Evolutionary conservation across 2,888 invertebrate species (phyloP).

Genomic region (Abrostola tripartita): DNA sequence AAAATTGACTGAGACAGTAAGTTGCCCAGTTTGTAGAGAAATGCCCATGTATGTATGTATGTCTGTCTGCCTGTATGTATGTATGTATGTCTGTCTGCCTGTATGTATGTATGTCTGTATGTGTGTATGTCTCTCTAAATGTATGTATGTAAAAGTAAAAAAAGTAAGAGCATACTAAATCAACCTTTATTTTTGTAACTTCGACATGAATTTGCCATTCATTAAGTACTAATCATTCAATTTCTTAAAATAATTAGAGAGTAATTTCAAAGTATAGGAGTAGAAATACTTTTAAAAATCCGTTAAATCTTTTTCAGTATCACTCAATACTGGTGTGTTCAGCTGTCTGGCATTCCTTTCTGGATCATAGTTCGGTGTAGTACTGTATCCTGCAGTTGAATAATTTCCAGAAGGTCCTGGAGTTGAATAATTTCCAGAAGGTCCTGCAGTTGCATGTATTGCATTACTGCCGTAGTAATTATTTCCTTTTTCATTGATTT

Average conservation of each 20-base stretch:
- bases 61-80: no score
- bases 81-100: no score
- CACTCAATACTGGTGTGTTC: no score
- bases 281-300: constrained; percentile 9
- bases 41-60: no score
- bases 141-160: not conserved
- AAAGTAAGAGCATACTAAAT: not conserved
- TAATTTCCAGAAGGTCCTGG: constrained; percentile 23
- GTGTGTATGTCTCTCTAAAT: not conserved
- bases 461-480: constrained; percentile 32
- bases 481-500: constrained; percentile 33
- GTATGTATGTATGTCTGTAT: not conserved
- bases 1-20: no score
- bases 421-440: constrained; percentile 37
- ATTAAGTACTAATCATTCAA: not conserved
- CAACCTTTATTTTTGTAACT: not conserved
- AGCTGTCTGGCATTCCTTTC: no score
- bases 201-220: not conserved
- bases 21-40: no score
- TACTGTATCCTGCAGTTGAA: constrained; percentile 23
- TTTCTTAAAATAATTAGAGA: constrained; percentile 7
- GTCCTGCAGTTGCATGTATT: constrained; percentile 30
- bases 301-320: no score
- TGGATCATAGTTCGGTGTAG: constrained; percentile 33
- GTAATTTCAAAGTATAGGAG: constrained; percentile 13